Conservation (phyloP, 2,113 vertebrate genomes). For the Hassar affinis region DNA sequence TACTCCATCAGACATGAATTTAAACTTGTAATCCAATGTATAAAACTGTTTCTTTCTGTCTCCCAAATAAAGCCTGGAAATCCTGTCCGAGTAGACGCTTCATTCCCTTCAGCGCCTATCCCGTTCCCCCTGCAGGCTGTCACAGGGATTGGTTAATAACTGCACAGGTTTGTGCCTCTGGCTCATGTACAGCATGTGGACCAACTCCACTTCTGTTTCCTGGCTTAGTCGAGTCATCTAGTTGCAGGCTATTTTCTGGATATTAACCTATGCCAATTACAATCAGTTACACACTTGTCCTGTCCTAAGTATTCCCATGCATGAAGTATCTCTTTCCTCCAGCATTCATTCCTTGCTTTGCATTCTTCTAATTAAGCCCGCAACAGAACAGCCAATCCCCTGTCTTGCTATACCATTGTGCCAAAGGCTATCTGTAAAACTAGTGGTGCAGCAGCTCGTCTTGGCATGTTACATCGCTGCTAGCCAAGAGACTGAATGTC, state of each 20-base stretch:
- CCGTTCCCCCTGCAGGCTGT: constrained; percentile 36
- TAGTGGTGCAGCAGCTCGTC: constrained; percentile 33
- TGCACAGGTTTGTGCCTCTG: constrained; percentile 43
- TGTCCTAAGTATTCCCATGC: constrained; percentile 1
- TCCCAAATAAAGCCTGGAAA: neutral
- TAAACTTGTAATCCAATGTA: neutral
- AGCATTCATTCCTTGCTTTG: constrained; percentile 23
- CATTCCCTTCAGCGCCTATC: constrained; percentile 1
- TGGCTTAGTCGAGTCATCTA: constrained; percentile 37
- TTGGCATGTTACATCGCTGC: constrained; percentile 26
- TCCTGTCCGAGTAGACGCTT: constrained; percentile 1
- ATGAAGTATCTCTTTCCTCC: constrained; percentile 21
- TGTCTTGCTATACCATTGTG: constrained; percentile 29
- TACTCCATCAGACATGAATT: neutral
- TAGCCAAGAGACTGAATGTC: constrained; percentile 39
- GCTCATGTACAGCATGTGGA: constrained; percentile 37
- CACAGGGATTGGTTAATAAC: constrained; percentile 43
- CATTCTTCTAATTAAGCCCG: constrained; percentile 49
- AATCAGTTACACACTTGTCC: constrained; percentile 36
- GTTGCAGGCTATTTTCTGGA: constrained; percentile 26
- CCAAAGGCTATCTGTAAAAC: constrained; percentile 49
- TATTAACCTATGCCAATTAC: constrained; percentile 46
- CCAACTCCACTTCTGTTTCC: constrained; percentile 24
- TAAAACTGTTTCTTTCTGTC: neutral
- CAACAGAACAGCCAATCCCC: constrained; percentile 36